A percentile compares a stretch with the other conserved stretches of the same genome.
Conservation (phyloP, 2,797 vertebrate species). For the Enteromius viviparus region DNA sequence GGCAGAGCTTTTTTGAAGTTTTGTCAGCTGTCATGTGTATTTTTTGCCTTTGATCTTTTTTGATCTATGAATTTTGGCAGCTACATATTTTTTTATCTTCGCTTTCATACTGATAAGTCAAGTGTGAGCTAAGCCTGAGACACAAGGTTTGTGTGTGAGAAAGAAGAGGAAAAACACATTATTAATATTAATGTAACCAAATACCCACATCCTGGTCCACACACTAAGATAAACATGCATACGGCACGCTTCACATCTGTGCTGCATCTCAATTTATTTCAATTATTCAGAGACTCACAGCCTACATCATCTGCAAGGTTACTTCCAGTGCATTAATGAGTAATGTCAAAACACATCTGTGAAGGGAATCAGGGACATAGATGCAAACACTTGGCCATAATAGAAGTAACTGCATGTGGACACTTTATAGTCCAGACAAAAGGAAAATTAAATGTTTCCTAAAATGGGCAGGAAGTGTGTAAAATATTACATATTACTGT, state of each 20-base stretch:
- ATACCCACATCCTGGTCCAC: conserved; percentile 40
- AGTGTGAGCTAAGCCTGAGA: not conserved
- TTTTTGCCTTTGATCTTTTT: conserved; percentile 32
- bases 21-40: conserved; percentile 21
- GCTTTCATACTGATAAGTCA: conserved; percentile 16
- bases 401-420: not conserved
- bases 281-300: conserved; percentile 53
- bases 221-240: conserved; percentile 46
- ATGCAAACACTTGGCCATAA: not conserved
- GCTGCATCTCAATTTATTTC: conserved; percentile 51
- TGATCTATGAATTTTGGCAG: conserved; percentile 18
- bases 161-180: conserved; percentile 21
- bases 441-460: not conserved
- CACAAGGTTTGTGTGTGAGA: not conserved
- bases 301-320: conserved; percentile 37
- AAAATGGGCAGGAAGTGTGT: not conserved
- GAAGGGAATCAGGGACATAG: not conserved
- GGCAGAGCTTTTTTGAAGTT: conserved; percentile 28
- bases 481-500: not conserved
- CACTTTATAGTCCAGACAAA: not conserved
- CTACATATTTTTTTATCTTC: conserved; percentile 9
- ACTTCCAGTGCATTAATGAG: conserved; percentile 36
- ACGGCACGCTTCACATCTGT: conserved; percentile 52
- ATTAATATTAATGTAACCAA: conserved; percentile 58
- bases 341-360: conserved; percentile 11